phyloP scores from a whole-genome alignment of 1,140 invertebrate genomes.

The Papilio polytes region DNA sequence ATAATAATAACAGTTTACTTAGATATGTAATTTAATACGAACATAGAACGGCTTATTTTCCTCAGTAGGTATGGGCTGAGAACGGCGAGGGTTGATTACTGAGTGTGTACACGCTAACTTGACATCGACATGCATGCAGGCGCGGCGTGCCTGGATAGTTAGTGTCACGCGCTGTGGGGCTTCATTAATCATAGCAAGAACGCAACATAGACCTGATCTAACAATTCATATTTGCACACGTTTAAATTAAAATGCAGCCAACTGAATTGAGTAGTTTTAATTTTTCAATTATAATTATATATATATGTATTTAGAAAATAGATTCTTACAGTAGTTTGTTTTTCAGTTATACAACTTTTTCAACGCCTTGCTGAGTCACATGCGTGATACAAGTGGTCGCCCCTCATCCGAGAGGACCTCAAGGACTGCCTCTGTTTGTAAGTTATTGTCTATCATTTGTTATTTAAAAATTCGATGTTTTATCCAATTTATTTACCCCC shows the following conservation, averaged over 20 bases:
- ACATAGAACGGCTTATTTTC: neutral
- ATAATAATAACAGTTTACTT: neutral
- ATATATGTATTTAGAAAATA: neutral
- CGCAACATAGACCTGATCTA: neutral
- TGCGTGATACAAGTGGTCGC: conserved; percentile 86
- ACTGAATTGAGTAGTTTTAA: conserved; percentile 5
- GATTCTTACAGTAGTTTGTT: conserved; percentile 48
- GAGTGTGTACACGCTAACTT: conserved; percentile 22
- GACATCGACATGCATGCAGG: conserved; percentile 24
- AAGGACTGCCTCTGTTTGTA: conserved; percentile 86
- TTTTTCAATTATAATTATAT: neutral
- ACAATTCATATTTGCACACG: neutral
- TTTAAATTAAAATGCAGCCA: neutral
- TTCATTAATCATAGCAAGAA: conserved; percentile 23
- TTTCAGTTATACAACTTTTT: conserved; percentile 96
- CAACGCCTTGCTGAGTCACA: conserved; percentile 92
- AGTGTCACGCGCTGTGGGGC: conserved; percentile 5
- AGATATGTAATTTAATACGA: neutral
- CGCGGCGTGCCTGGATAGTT: conserved; percentile 5
- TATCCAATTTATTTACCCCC: too few species aligned
- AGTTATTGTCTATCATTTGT: conserved; percentile 54
- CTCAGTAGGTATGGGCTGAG: neutral
- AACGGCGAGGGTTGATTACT: conserved; percentile 6
- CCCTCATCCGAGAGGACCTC: conserved; percentile 85
- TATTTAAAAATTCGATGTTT: conserved; percentile 29